A percentile compares a stretch with the other conserved stretches of the same genome.
Evolutionary conservation across 2,888 invertebrate genomes (phyloP).

Genomic region (Tuta absoluta): DNA sequence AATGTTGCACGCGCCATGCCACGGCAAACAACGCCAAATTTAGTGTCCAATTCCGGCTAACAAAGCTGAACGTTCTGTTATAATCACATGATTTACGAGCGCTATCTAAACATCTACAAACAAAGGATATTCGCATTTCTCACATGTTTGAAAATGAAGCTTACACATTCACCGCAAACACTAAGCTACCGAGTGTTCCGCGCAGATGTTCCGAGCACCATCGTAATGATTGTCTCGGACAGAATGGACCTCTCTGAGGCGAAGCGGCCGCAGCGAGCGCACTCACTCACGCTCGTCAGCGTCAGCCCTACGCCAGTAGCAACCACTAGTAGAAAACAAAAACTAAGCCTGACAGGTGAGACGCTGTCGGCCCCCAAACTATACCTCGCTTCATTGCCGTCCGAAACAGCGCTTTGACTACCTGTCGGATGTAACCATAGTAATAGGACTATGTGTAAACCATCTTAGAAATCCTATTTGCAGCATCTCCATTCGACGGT

Average conservation of each 20-base stretch:
- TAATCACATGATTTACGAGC: slow-evolving; percentile 15
- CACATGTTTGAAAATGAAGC: slow-evolving; percentile 31
- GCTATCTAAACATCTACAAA: slow-evolving; percentile 6
- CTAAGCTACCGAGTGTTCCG: slow-evolving; percentile 72
- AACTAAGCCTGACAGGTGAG: slow-evolving; percentile 85
- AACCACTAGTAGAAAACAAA: slow-evolving; percentile 84
- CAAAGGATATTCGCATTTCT: slow-evolving; percentile 2
- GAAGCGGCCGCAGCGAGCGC: slow-evolving; percentile 67
- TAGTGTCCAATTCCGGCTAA: slow-evolving; percentile 13
- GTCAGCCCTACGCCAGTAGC: slow-evolving; percentile 82
- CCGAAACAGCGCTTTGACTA: slow-evolving; percentile 48
- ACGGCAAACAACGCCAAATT: slow-evolving; percentile 15
- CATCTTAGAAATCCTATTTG: slow-evolving; percentile 27
- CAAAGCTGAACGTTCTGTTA: slow-evolving; percentile 10
- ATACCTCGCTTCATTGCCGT: slow-evolving; percentile 37
- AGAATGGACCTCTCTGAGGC: slow-evolving; percentile 55
- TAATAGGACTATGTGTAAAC: slow-evolving; percentile 40
- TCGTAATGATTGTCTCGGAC: slow-evolving; percentile 62
- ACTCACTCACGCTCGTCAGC: slow-evolving; percentile 84
- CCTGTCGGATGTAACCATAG: slow-evolving; percentile 44
- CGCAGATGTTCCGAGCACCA: slow-evolving; percentile 70
- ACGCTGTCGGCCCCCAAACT: slow-evolving; percentile 55
- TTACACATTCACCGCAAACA: slow-evolving; percentile 51
- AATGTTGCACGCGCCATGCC: slow-evolving; percentile 38
- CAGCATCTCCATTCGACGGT: slow-evolving; percentile 22